phyloP scores from a whole-genome alignment of 2,888 invertebrate species.

The Ophion ventricosus region DNA sequence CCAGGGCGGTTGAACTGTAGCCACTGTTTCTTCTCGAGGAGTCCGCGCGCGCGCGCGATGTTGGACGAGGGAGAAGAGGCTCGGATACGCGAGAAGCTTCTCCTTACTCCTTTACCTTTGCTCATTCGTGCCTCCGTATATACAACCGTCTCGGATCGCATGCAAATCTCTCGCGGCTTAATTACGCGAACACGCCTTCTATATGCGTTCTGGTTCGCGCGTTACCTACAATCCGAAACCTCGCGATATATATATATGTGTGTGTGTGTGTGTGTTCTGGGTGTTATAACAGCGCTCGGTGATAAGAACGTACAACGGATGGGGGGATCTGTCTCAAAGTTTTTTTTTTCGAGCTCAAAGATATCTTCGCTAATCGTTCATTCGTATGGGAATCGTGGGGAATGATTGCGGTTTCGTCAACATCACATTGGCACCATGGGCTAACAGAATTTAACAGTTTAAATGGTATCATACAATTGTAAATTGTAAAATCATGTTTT shows the following conservation, averaged over 20 bases:
- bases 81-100: conserved; percentile 54
- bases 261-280: too few relatives aligned
- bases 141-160: conserved; percentile 79
- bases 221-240: conserved; percentile 78
- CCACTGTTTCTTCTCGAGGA: conserved; percentile 74
- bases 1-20: conserved; percentile 69
- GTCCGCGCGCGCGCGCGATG: conserved; percentile 38
- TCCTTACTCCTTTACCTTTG: conserved; percentile 1
- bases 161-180: conserved; percentile 82
- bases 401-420: too few relatives aligned
- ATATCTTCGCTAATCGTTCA: conserved; percentile 32
- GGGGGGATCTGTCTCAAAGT: conserved; percentile 44
- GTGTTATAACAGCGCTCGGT: conserved; percentile 47
- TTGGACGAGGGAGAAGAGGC: conserved; percentile 46
- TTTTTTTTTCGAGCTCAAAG: conserved; percentile 36
- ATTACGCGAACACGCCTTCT: conserved; percentile 81
- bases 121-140: conserved; percentile 44
- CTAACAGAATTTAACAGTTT: too few relatives aligned
- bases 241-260: conserved; percentile 57
- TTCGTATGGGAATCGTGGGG: conserved; percentile 16
- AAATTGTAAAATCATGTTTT: too few relatives aligned
- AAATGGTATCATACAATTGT: too few relatives aligned
- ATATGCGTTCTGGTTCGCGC: conserved; percentile 78
- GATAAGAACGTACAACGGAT: conserved; percentile 48
- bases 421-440: neutral